Base-by-base conservation (phyloP, 2,888 invertebrate genomes). In the Pyrrhia umbra region DNA sequence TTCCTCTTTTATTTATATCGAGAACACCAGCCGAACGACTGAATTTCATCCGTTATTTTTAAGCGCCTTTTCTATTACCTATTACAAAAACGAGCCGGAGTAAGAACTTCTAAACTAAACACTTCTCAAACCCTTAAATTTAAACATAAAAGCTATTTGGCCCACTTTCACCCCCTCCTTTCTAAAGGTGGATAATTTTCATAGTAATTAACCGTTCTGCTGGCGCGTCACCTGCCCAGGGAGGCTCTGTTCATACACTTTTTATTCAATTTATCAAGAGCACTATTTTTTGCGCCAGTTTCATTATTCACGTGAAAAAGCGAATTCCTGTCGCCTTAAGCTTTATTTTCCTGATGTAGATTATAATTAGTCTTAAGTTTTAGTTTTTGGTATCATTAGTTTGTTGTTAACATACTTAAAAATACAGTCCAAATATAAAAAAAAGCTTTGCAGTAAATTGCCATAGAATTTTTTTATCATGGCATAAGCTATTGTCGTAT, bases 121-220 rank as follows among this genome's bases (percentile, higher is more conserved):
- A 65, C 59, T 46, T 58, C 27, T 23, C 30, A 62, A 62, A 39
- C 56, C 47, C 56, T 68, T 71, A 77, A 71, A 68, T 74, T 71
- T 57, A 58, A 75, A 68, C 68, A 54, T 61, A 56, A 66, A 71
- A 57, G 59, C 62, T 58, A 65, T 71, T 59, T 54, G 30, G 21
- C 21, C 37, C 52, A 6, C 47, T 43, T n/a, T 30, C 16, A 39
- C 18, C 37, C 30, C 34, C 27, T 8, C 18, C 39, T 21, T 15
- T 47, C 18, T 50, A 45, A 62, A 58, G 72, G 72, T 51, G 68
- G 72, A 75, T 77, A 75, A 77, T 77, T 78, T 77, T 78, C 75
- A 75, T 58, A 72, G 78, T 77, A 77, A 77, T 77, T 77, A 77
- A 75, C 78, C 52, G 61, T 72, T 65, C 65, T 39, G 46, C 50